These are phyloP conservation scores for Cephalopachus bancanus DNA, from an alignment of 2,797 vertebrate genomes.

Conservation along the genomic window DNA sequence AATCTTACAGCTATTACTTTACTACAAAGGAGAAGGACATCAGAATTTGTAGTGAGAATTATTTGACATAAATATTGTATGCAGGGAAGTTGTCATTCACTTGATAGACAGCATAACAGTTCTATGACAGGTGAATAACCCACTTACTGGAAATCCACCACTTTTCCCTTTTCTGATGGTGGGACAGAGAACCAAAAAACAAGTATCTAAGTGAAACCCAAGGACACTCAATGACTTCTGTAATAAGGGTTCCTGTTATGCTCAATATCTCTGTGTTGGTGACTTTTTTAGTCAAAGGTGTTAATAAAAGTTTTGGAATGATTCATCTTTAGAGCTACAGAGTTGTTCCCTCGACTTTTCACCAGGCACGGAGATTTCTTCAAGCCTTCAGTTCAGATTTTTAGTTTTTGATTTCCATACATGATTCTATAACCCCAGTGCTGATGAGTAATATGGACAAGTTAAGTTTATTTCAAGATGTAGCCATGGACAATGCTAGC, in stretches of 20 bases:
- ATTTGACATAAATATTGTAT: neutral
- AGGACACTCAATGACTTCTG: neutral
- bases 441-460: neutral
- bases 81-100: neutral
- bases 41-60: slow-evolving; percentile 1
- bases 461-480: slow-evolving; percentile 51
- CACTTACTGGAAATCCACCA: neutral
- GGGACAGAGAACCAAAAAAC: neutral
- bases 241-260: neutral
- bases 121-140: neutral
- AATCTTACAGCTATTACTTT: slow-evolving; percentile 4
- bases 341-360: neutral
- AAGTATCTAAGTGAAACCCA: neutral
- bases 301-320: neutral
- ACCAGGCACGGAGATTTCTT: neutral
- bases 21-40: slow-evolving; percentile 13
- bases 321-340: neutral
- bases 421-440: neutral
- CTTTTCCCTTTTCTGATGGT: neutral
- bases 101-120: neutral
- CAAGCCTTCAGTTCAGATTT: neutral
- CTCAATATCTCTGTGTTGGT: neutral
- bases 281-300: neutral
- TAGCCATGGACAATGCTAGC: neutral
- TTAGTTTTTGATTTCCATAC: slow-evolving; percentile 24